These are phyloP conservation scores for Tortrix viridana DNA, from an alignment of 2,888 invertebrate genomes.

Conservation along the genomic window DNA sequence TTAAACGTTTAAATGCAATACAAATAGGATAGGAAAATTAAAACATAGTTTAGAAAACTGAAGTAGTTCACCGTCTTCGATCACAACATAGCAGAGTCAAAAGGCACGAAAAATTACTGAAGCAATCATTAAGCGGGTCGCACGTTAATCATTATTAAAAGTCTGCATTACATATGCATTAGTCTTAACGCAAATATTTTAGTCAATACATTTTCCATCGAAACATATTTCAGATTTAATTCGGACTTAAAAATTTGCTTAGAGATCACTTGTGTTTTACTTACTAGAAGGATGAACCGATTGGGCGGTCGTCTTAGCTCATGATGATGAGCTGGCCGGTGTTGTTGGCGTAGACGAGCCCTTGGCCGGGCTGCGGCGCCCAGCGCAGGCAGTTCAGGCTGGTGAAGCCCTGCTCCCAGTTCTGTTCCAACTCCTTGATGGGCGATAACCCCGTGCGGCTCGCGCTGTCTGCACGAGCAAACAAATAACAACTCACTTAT, in stretches of 20 bases:
- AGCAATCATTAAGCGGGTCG: too few relatives aligned
- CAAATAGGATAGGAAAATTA: too few relatives aligned
- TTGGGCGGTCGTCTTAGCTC: slow-evolving; percentile 61
- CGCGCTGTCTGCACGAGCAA: slow-evolving; percentile 61
- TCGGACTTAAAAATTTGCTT: slow-evolving; percentile 11
- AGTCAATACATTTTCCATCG: neutral
- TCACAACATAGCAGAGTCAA: too few relatives aligned
- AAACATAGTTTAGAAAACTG: too few relatives aligned
- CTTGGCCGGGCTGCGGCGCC: slow-evolving; percentile 93
- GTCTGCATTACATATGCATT: too few relatives aligned
- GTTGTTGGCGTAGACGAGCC: slow-evolving; percentile 93
- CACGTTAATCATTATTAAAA: too few relatives aligned
- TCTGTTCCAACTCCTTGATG: slow-evolving; percentile 87
- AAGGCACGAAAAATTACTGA: too few relatives aligned
- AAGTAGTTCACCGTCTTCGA: too few relatives aligned
- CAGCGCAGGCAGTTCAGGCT: slow-evolving; percentile 93
- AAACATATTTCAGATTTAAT: slow-evolving; percentile 6
- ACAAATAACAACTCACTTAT: too few relatives aligned
- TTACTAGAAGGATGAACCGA: neutral
- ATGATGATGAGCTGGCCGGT: slow-evolving; percentile 91
- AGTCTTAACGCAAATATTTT: slow-evolving; percentile 4
- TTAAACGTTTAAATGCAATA: too few relatives aligned
- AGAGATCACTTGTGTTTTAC: slow-evolving; percentile 17
- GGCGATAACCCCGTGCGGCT: slow-evolving; percentile 75
- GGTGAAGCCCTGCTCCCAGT: slow-evolving; percentile 86